Base-by-base conservation (phyloP, 2,113 vertebrate species). In the Zeus faber region DNA sequence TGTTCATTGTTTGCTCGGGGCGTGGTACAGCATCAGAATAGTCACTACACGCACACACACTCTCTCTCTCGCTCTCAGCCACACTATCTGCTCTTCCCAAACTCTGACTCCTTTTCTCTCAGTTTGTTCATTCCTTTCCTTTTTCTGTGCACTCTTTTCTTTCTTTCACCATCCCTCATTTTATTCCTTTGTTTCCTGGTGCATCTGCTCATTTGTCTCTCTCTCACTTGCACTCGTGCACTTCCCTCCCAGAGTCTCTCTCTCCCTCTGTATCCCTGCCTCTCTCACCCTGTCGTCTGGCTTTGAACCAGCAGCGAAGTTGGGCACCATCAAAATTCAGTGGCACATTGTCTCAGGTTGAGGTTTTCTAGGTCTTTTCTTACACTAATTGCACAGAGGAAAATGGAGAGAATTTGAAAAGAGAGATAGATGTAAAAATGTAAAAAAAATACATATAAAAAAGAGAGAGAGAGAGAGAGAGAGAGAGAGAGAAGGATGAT, bases 1-100 rank as follows among this genome's bases (percentile, higher is more conserved):
- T 82, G 67, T 77, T 83, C 76, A 85, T 85, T 85, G 81, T 88
- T 85, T 84, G 76, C 85, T 85, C 48, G 63, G 79, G 82, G 84
- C 44, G 84, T 84, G 81, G 85, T 80, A 49, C 76, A 80, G 83
- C 77, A 79, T 74, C 67, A 73, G 60, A 80, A 74, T 74, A 75
- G 79, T 80, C 77, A 76, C 82, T 71, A 58, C 79, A 73, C 66
- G 74, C 58, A 67, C 46, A 66, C 51, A 37, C 68, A 62, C 62
- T 35, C 49, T 4, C 63, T 75, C 45, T 57, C 31, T 53, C 18
- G 59, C 54, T 69, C 25, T 60, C 27, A 49, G 35, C 55, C 44
- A 24, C 39, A 33, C 39, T 51, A 25, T 49, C 44, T 40, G 13
- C 24, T 27, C 24, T 29, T 3, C 25, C 7, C 25, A n/a, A 16